Percentiles rank a stretch among this genome's conserved stretches.
phyloP scores from a whole-genome alignment of 2,113 vertebrate species.

The Paramormyrops kingsleyae region DNA sequence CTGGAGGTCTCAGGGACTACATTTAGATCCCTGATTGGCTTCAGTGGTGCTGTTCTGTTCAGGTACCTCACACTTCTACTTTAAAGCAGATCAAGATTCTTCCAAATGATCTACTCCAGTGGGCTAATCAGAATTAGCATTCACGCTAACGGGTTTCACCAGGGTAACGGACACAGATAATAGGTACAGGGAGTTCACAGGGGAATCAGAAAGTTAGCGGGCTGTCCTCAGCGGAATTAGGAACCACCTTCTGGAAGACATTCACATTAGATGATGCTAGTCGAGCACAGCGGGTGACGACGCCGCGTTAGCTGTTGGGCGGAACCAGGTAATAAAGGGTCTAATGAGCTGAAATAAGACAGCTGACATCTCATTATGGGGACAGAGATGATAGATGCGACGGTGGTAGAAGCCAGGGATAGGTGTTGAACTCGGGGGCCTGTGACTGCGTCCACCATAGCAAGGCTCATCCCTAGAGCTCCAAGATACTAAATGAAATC shows the following conservation, averaged over 20 bases:
- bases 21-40: neutral
- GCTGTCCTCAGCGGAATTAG: neutral
- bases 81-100: neutral
- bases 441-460: neutral
- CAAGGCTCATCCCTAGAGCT: neutral
- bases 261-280: neutral
- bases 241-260: neutral
- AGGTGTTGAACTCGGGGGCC: neutral
- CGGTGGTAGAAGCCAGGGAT: neutral
- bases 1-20: neutral
- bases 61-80: neutral
- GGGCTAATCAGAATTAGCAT: neutral
- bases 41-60: neutral
- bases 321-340: neutral
- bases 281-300: neutral
- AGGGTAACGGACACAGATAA: neutral
- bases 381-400: neutral
- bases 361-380: conserved; percentile 5
- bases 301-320: neutral
- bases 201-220: neutral
- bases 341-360: conserved; percentile 13
- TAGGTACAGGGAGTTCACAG: neutral
- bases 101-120: neutral
- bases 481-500: neutral
- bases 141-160: neutral